Base-by-base conservation (phyloP, 2,888 invertebrate genomes). In the Parthenolecanium corni region DNA sequence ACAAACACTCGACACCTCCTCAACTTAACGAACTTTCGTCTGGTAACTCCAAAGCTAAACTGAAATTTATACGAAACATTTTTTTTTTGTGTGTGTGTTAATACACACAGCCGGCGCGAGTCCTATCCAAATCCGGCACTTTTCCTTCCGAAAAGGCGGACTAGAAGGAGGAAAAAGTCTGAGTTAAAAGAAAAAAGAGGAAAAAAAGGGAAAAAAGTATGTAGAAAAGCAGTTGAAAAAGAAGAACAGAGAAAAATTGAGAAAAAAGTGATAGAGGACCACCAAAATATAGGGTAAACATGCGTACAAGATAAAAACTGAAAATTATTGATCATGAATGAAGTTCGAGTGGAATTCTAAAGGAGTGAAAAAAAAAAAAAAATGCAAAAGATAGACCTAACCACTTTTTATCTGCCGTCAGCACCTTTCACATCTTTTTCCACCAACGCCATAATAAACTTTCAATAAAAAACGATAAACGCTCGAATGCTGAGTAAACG, bases 271-370 rank as follows among this genome's bases (percentile, higher is more conserved):
- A 51, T 31, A 18, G 21, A 57, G n/a, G 46, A 25, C 11, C 46
- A 47, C 57, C 31, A 31, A 58, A 58, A 61, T 51, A 49, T 51
- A 38, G 61, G 40, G 40, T 61, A 61, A 61, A 61, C 61, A 49
- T 61, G 61, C 61, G 61, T 61, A 61, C 61, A 51, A 61, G 51
- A 36, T 61, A 16, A 61, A n/a, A 51, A 61, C 61, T 51, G 51
- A 49, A 51, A 61, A 61, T 61, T 61, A 61, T 61, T 61, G 61
- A 61, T 61, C 61, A 61, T 61, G 49, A 58, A 58, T 58, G 61
- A 61, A 61, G 61, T 61, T 61, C 61, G 61, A 49, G 49, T 61
- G 51, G 51, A 61, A 61, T 61, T 54, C 21, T 18, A 1, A 21
- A n/a, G 12, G 12, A 38, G 21, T 9, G 18, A 52, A 21, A 31